Evolutionary conservation across 2,113 vertebrate genomes (phyloP), one percentile per base, ranked within the genome.

Genomic region (Fregata magnificens): DNA sequence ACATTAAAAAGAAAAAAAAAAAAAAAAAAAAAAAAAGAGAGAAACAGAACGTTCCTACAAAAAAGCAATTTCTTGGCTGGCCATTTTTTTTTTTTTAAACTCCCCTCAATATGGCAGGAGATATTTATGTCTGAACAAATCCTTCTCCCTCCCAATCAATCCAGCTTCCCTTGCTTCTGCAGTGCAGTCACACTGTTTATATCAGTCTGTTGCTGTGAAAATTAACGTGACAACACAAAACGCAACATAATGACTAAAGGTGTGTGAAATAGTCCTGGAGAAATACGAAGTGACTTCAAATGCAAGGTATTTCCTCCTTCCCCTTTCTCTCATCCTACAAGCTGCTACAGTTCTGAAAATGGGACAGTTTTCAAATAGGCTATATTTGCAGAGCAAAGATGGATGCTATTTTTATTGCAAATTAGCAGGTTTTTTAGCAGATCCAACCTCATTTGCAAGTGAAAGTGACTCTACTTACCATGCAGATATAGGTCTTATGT

Each of bases 41-140:
- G 79, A 96, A 93, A 94, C 82, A 96, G 92, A 97, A 95, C 59
- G 28, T 97, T 97, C 95, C 73, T 88, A 97, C 86, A 92, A 91
- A 97, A 94, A 96, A 95, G 96, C 89, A 96, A 91, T 96, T 97
- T 97, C 87, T 96, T 97, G 91, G 96, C 91, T 96, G 95, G 93
- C 89, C 89, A 50, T 95, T 95, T 95, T 95, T 93, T 58, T 65
- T 88, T 84, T 90, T 88, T 49, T 36, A 13, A 93, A 90, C 93
- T 96, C 91, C 79, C 56, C 93, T 95, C 95, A 97, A 96, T 97
- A 97, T 97, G 96, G 96, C 84, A 96, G 94, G 82, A 96, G 90
- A 96, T 97, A 97, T 96, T 97, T 97, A 95, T 95, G 93, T 93
- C 95, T 96, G 94, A 97, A 97, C 95, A 96, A 96, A 96, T 94